A percentile compares a stretch with the other conserved stretches of the same genome.
phyloP scores from a whole-genome alignment of 2,113 vertebrate genomes.

The Ophiodon elongatus region DNA sequence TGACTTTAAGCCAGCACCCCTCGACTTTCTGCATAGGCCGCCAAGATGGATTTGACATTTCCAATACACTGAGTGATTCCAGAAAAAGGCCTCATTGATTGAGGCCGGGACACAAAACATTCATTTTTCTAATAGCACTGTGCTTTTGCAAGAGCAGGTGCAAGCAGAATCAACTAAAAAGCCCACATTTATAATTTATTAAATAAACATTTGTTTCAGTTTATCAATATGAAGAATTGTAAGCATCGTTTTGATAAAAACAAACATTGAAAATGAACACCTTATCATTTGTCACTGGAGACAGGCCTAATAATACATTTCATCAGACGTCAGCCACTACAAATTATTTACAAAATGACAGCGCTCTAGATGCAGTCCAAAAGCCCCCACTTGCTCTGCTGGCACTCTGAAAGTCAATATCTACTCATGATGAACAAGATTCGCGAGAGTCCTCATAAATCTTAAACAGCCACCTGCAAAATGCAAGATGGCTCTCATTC shows the following conservation, averaged over 20 bases:
- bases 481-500: slow-evolving; percentile 24
- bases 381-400: slow-evolving; percentile 19
- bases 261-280: slow-evolving; percentile 16
- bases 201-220: not conserved
- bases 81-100: slow-evolving; percentile 78
- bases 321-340: slow-evolving; percentile 34
- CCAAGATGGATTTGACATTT: slow-evolving; percentile 84
- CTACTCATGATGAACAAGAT: slow-evolving; percentile 51
- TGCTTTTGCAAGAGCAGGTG: slow-evolving; percentile 41
- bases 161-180: slow-evolving; percentile 1
- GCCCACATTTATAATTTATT: not conserved
- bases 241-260: not conserved
- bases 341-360: slow-evolving; percentile 55
- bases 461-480: slow-evolving; percentile 50
- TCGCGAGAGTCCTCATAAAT: slow-evolving; percentile 52
- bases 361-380: slow-evolving; percentile 28
- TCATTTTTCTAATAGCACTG: slow-evolving; percentile 71
- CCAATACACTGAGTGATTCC: slow-evolving; percentile 81
- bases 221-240: not conserved
- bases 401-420: slow-evolving; percentile 51
- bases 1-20: slow-evolving; percentile 73
- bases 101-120: slow-evolving; percentile 73
- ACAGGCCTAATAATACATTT: slow-evolving; percentile 37
- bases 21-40: slow-evolving; percentile 71
- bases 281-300: slow-evolving; percentile 11